Evolutionary conservation across 2,888 invertebrate genomes (phyloP), one percentile per base, ranked within the genome.

Genomic region (Smittia sp.): DNA sequence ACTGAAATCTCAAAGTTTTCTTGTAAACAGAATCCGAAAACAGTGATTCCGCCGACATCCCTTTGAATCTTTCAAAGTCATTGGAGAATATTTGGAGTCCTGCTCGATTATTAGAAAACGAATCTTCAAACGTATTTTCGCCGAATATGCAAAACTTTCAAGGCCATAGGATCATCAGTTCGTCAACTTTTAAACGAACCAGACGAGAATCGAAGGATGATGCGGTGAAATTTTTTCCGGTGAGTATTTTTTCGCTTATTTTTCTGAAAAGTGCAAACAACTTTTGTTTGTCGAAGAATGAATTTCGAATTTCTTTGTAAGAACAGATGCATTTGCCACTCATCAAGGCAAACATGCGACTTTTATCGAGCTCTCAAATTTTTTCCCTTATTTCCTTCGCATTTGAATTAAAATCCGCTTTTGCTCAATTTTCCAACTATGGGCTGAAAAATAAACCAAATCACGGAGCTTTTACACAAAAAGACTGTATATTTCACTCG

Each of bases 21-120:
- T 20, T 62, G 13, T 1, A 62, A 22, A 1, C 6, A 62, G 24
- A 62, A 32, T 32, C 32, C 9, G 32, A 32, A 3, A 32, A 6
- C 9, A 32, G 32, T 9, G 32, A 32, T 9, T 32, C 32, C 3
- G 9, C 32, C 13, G 20, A 25, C 1, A 18, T n/a, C 2, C 69
- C 69, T 27, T 54, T 69, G 27, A 69, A 69, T 25, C 32, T 69
- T 7, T 18, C 27, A 2, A 27, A 24, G 13, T 1, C 20, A 68
- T 15, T 39, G n/a, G 6, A 7, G 9, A 67, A 67, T 3, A 69
- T 69, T 15, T 69, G 69, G 69, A 69, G 69, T 24, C 69, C 69
- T 0, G 69, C 69, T 27, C 24, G 69, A 27, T 25, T 20, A 1
- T 20, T 69, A 9, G 69, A 69, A 39, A 41, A 69, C 24, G 52